Evolutionary conservation across 2,797 vertebrate species (phyloP), one percentile per base, ranked within the genome.

Genomic region (Sylvilagus floridanus): DNA sequence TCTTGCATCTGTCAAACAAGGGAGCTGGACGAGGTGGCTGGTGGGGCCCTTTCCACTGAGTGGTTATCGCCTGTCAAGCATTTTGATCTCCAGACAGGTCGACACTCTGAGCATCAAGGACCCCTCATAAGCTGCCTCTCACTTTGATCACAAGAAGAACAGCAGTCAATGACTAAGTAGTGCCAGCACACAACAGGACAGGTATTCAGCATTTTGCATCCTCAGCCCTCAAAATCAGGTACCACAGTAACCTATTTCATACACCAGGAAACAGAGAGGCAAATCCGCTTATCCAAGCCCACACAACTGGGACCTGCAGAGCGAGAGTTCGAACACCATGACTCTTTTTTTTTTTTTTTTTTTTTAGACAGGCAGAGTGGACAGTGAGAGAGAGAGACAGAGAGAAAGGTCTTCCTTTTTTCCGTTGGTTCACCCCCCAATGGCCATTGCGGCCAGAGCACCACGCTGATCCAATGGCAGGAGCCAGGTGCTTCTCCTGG

Each of bases 221-320:
- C 54, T 26, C 72, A 28, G 68, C 52, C 50, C 60, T 91, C 32
- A 68, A n/a, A 92, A 65, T n/a, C 32, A 69, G 85, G 12, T 75
- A 17, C n/a, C 83, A 24, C 21, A 76, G 76, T n/a, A 63, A 87
- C 54, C 75, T 71, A 30, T 73, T 72, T 68, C 85, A 76, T 2
- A 88, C 65, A 81, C 9, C 47, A 88, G n/a, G 50, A 90, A 77
- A 76, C 82, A 50, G 83, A 86, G 16, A 92, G 57, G 73, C 37
- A 95, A 79, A 78, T 3, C 19, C 62, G 32, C 11, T 81, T 89
- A 47, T 37, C 60, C 66, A 62, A 89, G 81, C 54, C 26, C 63
- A 68, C 85, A 84, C 50, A 66, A 11, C 14, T 42, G 21, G 17
- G 17, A 71, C 54, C 30, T 22, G 57, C 35, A 47, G 47, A 73